Evolutionary conservation across 2,113 vertebrate genomes (phyloP).

Genomic region (Trichomycterus rosablanca): DNA sequence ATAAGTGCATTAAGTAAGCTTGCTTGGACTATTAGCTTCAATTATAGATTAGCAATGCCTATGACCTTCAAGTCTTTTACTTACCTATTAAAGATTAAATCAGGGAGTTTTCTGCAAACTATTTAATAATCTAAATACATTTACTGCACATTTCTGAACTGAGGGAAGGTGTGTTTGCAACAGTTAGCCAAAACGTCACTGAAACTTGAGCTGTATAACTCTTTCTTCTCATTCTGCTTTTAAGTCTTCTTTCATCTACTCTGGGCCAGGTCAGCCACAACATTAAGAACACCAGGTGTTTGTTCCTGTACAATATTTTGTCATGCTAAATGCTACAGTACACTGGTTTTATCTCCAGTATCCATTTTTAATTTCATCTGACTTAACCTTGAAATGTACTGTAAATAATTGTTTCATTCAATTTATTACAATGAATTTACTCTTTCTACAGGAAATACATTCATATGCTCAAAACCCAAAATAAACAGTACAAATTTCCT

Average conservation of each 20-base stretch:
- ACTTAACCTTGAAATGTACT: conserved; percentile 36
- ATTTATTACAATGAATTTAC: conserved; percentile 43
- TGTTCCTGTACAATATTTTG: conserved; percentile 16
- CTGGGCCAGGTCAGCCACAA: too few species aligned
- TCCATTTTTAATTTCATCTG: conserved; percentile 19
- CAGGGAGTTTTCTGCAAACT: conserved; percentile 38
- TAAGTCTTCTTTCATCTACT: conserved; percentile 22
- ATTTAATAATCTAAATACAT: conserved; percentile 38
- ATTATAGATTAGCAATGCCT: conserved; percentile 10
- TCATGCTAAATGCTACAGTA: conserved; percentile 30
- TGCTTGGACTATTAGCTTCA: conserved; percentile 9
- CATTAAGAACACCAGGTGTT: too few species aligned
- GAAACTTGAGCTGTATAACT: conserved; percentile 37
- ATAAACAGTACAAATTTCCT: conserved; percentile 35
- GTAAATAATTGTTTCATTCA: conserved; percentile 47
- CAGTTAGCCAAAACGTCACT: conserved; percentile 25
- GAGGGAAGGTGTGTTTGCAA: conserved; percentile 17
- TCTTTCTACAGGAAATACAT: conserved; percentile 43
- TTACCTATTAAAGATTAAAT: conserved; percentile 17
- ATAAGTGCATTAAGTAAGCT: conserved; percentile 16
- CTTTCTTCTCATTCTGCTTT: conserved; percentile 14
- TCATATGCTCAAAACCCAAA: conserved; percentile 36
- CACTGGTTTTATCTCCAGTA: conserved; percentile 9
- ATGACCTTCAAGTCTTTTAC: conserved; percentile 7
- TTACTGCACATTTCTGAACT: conserved; percentile 30